A percentile compares a stretch with the other conserved stretches of the same genome.
phyloP scores from a whole-genome alignment of 1,140 invertebrate species.

The Gerris buenoi region DNA sequence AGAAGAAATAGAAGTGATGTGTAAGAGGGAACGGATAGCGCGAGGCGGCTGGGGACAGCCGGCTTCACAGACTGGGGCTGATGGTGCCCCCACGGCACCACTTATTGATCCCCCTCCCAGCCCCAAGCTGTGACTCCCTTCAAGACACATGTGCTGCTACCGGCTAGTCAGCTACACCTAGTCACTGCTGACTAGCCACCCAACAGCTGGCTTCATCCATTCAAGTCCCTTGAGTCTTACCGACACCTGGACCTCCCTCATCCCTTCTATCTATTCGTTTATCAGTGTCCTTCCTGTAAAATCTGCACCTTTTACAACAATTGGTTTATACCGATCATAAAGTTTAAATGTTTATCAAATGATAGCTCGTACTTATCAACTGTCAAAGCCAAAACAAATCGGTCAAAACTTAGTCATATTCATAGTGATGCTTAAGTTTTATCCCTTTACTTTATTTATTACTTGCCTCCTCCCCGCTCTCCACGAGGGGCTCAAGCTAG shows the following conservation, averaged over 20 bases:
- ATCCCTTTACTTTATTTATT: too few relatives aligned
- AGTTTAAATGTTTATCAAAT: too few relatives aligned
- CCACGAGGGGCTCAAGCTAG: too few relatives aligned
- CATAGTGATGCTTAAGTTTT: too few relatives aligned
- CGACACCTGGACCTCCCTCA: not conserved
- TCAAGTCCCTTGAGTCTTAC: not conserved
- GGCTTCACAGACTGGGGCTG: not conserved
- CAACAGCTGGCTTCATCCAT: not conserved
- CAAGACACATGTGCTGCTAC: not conserved
- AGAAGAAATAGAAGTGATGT: not conserved
- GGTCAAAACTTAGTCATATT: too few relatives aligned
- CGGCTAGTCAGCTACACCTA: not conserved
- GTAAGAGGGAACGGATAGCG: not conserved
- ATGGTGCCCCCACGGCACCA: not conserved
- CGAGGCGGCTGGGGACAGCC: not conserved
- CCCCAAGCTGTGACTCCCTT: not conserved
- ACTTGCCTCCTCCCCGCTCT: too few relatives aligned
- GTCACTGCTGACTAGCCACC: not conserved
- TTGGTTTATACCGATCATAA: too few relatives aligned
- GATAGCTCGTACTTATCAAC: too few relatives aligned
- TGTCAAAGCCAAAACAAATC: too few relatives aligned
- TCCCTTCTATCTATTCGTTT: too few relatives aligned
- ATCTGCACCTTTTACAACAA: too few relatives aligned
- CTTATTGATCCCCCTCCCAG: not conserved
- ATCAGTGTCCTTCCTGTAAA: too few relatives aligned